Evolutionary conservation across 2,888 invertebrate species (phyloP), one percentile per base, ranked within the genome.

Genomic region (Tolmerus cingulatus): DNA sequence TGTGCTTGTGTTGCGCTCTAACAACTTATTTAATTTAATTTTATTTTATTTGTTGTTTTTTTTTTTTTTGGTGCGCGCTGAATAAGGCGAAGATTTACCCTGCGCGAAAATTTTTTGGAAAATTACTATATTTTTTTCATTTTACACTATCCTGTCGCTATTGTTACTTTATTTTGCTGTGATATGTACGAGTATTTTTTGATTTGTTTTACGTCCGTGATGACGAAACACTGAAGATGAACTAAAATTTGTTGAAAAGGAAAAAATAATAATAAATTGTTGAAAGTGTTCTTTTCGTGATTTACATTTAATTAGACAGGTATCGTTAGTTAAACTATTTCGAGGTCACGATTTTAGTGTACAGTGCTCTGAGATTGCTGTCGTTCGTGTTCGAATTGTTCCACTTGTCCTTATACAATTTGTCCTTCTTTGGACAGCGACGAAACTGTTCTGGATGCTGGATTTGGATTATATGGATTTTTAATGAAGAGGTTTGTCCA

Each of bases 401-500:
- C 40, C 16, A 84, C 7, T 81, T 34, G 14, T 4, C 14, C 23
- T 51, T 51, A 16, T 34, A 46, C 19, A 46, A 55, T 7, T 16
- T 8, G 76, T 86, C 77, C 76, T 74, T 77, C 14, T 84, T 77
- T 77, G 86, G 86, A 55, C 86, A 86, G 19, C 27, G 27, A n/a
- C 23, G 14, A 66, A 1, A 27, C 9, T 7, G 66, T 19, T 23
- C 78, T 86, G 86, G 40, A 86, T 79, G 79, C 79, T 86, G 34
- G 55, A 37, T 34, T 79, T 79, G 86, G 86, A 86, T 79, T 88
- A 88, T 88, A 86, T 87, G 86, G 86, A 86, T 77, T 82, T 81
- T 86, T 88, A 78, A 88, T 88, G 88, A 87, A 86, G 79, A 88
- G 88, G 88, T 88, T 66, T 57, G 88, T 88, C 46, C 23, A 2